Evolutionary conservation across 1,140 invertebrate genomes (phyloP).

Genomic region (Drosophila pseudoobscura): DNA sequence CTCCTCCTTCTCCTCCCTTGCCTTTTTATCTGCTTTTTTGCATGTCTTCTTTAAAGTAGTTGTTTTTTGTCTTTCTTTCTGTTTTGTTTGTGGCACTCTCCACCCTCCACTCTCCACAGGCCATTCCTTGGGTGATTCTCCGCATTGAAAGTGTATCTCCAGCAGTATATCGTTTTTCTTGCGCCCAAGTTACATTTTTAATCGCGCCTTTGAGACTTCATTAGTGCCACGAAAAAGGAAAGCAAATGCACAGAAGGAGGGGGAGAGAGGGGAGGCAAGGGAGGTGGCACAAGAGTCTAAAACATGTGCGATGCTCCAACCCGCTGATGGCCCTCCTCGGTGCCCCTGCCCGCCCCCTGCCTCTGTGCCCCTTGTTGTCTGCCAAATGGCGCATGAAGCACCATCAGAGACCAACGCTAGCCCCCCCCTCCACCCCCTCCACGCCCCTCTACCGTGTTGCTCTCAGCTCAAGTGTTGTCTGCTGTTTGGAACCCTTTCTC

Average conservation of each 20-base stretch:
- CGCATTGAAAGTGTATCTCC: slow-evolving; percentile 19
- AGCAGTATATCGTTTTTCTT: slow-evolving; percentile 43
- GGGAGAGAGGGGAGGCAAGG: background rate
- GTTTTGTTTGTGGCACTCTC: slow-evolving; percentile 20
- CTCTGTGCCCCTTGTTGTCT: slow-evolving; percentile 60
- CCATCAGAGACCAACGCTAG: background rate
- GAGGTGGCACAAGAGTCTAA: slow-evolving; percentile 23
- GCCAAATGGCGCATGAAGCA: slow-evolving; percentile 76
- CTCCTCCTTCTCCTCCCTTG: slow-evolving; percentile 2
- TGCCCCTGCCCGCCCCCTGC: no score
- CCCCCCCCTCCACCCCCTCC: no score
- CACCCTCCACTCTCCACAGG: background rate
- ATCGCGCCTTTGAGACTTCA: slow-evolving; percentile 82
- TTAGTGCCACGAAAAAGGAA: slow-evolving; percentile 57
- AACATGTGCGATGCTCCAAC: slow-evolving; percentile 59
- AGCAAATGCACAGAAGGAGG: background rate
- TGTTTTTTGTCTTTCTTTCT: slow-evolving; percentile 30
- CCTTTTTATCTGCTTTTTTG: slow-evolving; percentile 78
- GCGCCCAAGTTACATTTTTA: slow-evolving; percentile 79
- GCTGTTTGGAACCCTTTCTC: slow-evolving; percentile 53
- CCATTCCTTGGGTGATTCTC: slow-evolving; percentile 23
- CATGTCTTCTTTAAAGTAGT: slow-evolving; percentile 57
- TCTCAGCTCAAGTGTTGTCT: slow-evolving; percentile 65
- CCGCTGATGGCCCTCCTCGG: slow-evolving; percentile 22
- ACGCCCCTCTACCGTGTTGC: slow-evolving; percentile 2